These are phyloP conservation scores for Synodontis membranacea DNA, from an alignment of 2,113 vertebrate genomes.

Conservation along the genomic window DNA sequence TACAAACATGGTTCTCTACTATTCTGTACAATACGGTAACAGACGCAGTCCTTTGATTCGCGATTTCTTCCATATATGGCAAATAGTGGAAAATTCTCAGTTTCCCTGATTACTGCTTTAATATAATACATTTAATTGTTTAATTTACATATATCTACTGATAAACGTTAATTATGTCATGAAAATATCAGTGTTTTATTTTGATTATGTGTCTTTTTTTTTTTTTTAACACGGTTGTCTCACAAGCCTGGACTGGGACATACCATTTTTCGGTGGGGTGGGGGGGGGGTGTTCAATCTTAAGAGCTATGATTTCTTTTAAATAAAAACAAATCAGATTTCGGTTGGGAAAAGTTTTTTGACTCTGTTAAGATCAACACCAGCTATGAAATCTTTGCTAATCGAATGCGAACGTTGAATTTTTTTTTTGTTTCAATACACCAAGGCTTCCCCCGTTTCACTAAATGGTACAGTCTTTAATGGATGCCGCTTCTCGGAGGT, in stretches of 20 bases:
- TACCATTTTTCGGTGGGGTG: conserved; percentile 18
- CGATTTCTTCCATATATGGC: conserved; percentile 56
- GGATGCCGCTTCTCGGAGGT: conserved; percentile 68
- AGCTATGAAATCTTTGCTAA: background rate
- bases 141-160: background rate
- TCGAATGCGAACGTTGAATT: background rate
- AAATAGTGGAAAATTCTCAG: conserved; percentile 10
- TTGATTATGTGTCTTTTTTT: background rate
- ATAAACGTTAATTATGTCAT: background rate
- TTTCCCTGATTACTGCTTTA: background rate
- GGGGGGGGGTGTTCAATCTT: background rate
- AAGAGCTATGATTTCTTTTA: background rate
- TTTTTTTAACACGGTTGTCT: background rate
- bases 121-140: background rate
- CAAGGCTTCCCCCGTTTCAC: background rate
- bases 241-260: background rate
- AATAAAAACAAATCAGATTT: background rate
- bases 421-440: background rate
- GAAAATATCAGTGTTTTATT: background rate
- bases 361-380: fast-evolving
- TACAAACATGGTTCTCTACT: fast-evolving
- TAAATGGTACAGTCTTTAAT: conserved; percentile 66
- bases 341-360: background rate
- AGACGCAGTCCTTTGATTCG: conserved; percentile 34
- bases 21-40: background rate